Base-by-base conservation (phyloP, 2,797 vertebrate species). In the Megaceryle alcyon region DNA sequence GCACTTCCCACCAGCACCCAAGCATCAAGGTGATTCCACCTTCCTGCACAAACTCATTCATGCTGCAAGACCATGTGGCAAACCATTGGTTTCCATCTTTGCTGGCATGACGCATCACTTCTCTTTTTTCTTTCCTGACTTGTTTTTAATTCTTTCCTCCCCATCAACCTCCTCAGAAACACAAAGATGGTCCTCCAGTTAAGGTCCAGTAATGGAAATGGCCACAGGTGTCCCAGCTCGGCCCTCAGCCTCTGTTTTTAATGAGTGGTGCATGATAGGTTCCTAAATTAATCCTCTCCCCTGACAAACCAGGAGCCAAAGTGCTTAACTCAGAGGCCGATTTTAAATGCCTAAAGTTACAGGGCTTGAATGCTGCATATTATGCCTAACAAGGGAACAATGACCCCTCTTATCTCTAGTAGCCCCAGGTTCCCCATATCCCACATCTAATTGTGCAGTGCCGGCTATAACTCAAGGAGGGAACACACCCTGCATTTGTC, bases 211-310 rank as follows among this genome's bases (percentile, higher is more conserved):
- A 26, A 37, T 13, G 44, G 53, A 57, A 83, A 71, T 7, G 25
- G 43, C 82, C 63, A 85, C 61, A 78, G n/a, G 26, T 59, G 19
- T 48, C 68, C 54, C 54, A 9, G 15, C 28, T 51, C 39, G 53
- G 10, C 37, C 33, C 26, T 4, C 64, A 82, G 66, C 49, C 51
- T 88, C 82, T 69, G 66, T 9, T 88, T 93, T 88, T 69, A 90
- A 91, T 93, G 77, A 90, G 48, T 59, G 51, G 29, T 51, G 46
- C 20, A 31, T 65, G 86, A 82, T 23, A 56, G 49, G 66, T 94
- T 82, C 90, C 90, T 90, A 91, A 92, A 92, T 91, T 90, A 92
- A 88, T 76, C 85, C 61, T 79, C 70, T 83, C 73, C 29, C 56
- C 73, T 44, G 43, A 63, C 66, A 56, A 66, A 56, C 19, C 44